Evolutionary conservation across 2,113 vertebrate species (phyloP), one percentile per base, ranked within the genome.

Genomic region (Ciconia stormi): DNA sequence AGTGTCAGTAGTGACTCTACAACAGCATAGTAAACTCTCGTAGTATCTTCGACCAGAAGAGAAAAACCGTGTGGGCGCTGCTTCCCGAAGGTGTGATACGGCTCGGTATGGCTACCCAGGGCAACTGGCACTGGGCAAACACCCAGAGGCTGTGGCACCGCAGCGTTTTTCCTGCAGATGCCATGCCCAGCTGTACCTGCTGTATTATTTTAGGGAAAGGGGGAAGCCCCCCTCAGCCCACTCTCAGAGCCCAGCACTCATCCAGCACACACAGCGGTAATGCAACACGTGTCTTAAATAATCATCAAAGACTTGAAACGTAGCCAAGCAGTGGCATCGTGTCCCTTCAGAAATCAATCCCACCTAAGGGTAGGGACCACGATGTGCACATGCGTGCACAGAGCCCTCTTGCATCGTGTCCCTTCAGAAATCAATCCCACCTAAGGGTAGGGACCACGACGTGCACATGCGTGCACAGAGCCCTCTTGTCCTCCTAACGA

Each of bases 351-450:
- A 40, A 62, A 66, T 44, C 40, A n/a, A 21, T 71, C 42, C 44
- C 88, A 15, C 20, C 62, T 30, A 9, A 46, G 53, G 44, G 36
- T 3, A 55, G 70, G 63, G 63, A 72, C 25, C 38, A 21, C 1
- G 10, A 13, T 0, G 2, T 2, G 22, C 44, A 26, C 22, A 44
- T 3, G 5, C 1, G 1, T 14, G 2, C 2, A 14, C 40, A 70
- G 76, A 72, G 49, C 34, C 63, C 38, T 70, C 34, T 16, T 29
- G 11, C 62, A 56, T 10, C 0, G 1, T 27, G 70, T 42, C 66
- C 52, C 38, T 65, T 81, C 36, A 52, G 67, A 40, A 62, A 66
- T 44, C 40, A n/a, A 21, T 71, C 42, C 44, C 88, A 15, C 20
- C 62, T 30, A 9, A 46, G 53, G 44, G 36, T 3, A 55, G 70